Conservation (phyloP, 2,113 vertebrate genomes). For the Epinephelus moara region DNA sequence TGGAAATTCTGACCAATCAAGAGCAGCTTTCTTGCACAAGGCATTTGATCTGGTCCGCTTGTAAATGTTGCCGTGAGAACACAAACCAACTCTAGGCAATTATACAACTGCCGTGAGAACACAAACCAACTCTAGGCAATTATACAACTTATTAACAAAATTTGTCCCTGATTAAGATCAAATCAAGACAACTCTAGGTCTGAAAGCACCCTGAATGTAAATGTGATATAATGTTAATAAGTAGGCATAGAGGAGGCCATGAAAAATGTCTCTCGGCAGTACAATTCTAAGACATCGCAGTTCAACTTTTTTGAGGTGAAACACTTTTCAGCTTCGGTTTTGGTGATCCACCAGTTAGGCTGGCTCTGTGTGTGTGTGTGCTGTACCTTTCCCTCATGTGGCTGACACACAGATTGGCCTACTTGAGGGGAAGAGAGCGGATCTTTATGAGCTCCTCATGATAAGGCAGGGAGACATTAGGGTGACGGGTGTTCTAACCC, state of each 20-base stretch:
- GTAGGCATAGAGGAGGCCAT: slow-evolving; percentile 58
- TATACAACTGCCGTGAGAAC: too few species aligned
- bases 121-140: too few species aligned
- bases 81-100: too few species aligned
- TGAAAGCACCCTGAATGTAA: too few species aligned
- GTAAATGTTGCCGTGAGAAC: too few species aligned
- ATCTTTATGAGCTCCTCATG: slow-evolving; percentile 72
- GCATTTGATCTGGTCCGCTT: too few species aligned
- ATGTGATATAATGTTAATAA: slow-evolving; percentile 55
- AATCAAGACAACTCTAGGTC: too few species aligned
- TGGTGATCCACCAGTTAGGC: slow-evolving; percentile 9
- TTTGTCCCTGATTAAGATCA: too few species aligned
- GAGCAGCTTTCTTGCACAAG: too few species aligned
- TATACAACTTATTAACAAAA: too few species aligned
- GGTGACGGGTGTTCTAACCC: slow-evolving; percentile 75
- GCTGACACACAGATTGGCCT: slow-evolving; percentile 67
- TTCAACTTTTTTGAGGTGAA: slow-evolving; percentile 35
- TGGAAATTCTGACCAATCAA: too few species aligned
- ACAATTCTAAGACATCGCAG: slow-evolving; percentile 19
- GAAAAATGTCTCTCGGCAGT: slow-evolving; percentile 23
- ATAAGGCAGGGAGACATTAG: slow-evolving; percentile 72
- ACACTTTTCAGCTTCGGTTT: background rate
- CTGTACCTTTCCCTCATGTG: slow-evolving; percentile 27
- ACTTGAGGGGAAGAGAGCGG: slow-evolving; percentile 57
- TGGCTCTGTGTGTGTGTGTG: slow-evolving; percentile 12